These are phyloP conservation scores for Andrena camellia DNA, from an alignment of 2,888 invertebrate species.

Conservation along the genomic window DNA sequence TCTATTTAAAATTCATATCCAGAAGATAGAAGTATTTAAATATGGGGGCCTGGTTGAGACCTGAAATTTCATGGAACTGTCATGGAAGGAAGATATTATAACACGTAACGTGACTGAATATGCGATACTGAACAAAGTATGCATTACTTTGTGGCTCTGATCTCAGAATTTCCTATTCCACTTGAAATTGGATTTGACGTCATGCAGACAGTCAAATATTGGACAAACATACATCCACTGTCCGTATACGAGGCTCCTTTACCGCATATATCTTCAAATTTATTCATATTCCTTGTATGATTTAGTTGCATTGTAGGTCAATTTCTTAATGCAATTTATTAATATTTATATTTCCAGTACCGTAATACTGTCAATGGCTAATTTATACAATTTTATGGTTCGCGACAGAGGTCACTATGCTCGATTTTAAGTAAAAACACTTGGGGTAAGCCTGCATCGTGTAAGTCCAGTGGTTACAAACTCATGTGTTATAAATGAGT, in stretches of 20 bases:
- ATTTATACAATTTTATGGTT: background rate
- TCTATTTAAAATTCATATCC: too few species aligned
- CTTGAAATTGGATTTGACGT: constrained; percentile 17
- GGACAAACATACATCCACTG: background rate
- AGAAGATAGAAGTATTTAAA: too few species aligned
- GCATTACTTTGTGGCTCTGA: background rate
- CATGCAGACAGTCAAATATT: constrained; percentile 4
- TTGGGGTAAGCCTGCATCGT: background rate
- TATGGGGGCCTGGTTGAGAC: too few species aligned
- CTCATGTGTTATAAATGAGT: constrained; percentile 61
- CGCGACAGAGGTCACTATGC: background rate
- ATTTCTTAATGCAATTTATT: too few species aligned
- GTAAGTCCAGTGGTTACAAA: constrained; percentile 33
- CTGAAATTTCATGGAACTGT: background rate
- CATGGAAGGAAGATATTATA: background rate
- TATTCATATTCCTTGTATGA: background rate
- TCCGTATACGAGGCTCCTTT: background rate
- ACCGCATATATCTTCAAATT: background rate
- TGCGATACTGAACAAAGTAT: constrained; percentile 1
- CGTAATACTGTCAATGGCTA: too few species aligned
- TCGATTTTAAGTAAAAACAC: constrained; percentile 4
- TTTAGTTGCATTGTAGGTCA: background rate
- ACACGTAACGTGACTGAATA: background rate
- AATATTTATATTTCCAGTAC: too few species aligned
- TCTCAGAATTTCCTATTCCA: constrained; percentile 8